Evolutionary conservation across 2,113 vertebrate species (phyloP), one percentile per base, ranked within the genome.

Genomic region (Rutilus rutilus): DNA sequence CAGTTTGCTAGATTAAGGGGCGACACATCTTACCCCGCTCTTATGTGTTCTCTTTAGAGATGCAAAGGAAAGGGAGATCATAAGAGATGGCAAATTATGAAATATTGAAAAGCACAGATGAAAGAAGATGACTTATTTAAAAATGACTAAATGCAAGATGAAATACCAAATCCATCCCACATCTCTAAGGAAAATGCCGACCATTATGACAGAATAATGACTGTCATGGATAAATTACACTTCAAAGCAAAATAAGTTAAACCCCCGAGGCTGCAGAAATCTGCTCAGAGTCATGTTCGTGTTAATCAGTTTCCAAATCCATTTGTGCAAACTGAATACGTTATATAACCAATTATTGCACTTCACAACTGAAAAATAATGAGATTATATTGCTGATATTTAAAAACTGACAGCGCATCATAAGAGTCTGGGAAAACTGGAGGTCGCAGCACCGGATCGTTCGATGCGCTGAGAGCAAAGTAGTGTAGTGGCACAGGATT

Each of bases 241-340:
- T 60, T 85, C 47, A 82, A 85, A 79, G 84, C 25, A 17, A 85
- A 71, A 86, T n/a, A 78, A 47, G 42, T 71, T 71, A 47, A 82
- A 1, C 78, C 69, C 59, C 45, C 39, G 23, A 60, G 33, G 57
- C 82, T 62, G 65, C 39, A 30, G 62, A 64, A 52, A 73, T 85
- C 39, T 85, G 73, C 33, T 57, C 62, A 23, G 39, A 77, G 71
- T 77, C 71, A 60, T 60, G 64, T 39, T 78, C 47, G 42, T 62
- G 45, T 27, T 60, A 85, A 47, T 86, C 84, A 57, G 54, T 27
- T 82, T 25, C 23, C 67, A 59, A 64, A 85, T 60, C n/a, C 57
- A 36, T 57, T 52, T 15, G 36, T 59, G 33, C 30, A 33, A 75
- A 82, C 33, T 19, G 52, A 82, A 78, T 27, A 23, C 5, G 19